Base-by-base conservation (phyloP, 2,888 invertebrate genomes). In the Scaptomyza polygonia region DNA sequence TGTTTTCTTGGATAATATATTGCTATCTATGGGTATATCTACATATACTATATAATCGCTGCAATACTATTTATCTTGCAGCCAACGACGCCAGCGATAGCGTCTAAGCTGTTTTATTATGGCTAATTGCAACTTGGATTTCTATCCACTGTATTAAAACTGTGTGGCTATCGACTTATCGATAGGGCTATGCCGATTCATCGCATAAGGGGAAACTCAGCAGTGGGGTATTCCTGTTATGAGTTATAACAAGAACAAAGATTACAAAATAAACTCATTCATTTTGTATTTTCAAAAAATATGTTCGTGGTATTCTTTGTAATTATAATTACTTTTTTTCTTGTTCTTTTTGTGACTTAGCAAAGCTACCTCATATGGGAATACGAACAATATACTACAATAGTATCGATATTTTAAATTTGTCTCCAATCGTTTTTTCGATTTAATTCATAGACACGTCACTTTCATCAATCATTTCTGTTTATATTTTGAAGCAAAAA, bases 71-170 rank as follows among this genome's bases (percentile, higher is more conserved):
- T 25, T 25, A 16, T 25, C 25, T 29, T 56, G 29, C 45, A 55
- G 45, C 72, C 57, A 55, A 47, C 47, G 65, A 76, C 76, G 66
- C 49, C 47, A 70, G 16, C 45, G 27, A n/a, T 21, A 71, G 61
- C 76, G 71, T 61, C 61, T 57, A 47, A 47, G 66, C 57, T 25
- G 59, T 47, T 65, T 66, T 76, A 70, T 70, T 73, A 66, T 76
- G 71, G 57, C 57, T 57, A 52, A 72, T 76, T 61, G 57, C 57
- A 59, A 32, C 40, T 73, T 57, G 54, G 45, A 44, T 47, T 61
- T 62, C 53, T 59, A 63, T 44, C 47, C 72, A 64, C 71, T 64
- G 44, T 52, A 69, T 47, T 32, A 32, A 52, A 55, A 53, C 54
- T 45, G 27, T 21, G 30, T 7, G 21, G 6, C 42, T 44, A 64